A percentile compares a stretch with the other conserved stretches of the same genome.
phyloP scores from a whole-genome alignment of 2,888 invertebrate genomes.

The Bombyx huttoni region DNA sequence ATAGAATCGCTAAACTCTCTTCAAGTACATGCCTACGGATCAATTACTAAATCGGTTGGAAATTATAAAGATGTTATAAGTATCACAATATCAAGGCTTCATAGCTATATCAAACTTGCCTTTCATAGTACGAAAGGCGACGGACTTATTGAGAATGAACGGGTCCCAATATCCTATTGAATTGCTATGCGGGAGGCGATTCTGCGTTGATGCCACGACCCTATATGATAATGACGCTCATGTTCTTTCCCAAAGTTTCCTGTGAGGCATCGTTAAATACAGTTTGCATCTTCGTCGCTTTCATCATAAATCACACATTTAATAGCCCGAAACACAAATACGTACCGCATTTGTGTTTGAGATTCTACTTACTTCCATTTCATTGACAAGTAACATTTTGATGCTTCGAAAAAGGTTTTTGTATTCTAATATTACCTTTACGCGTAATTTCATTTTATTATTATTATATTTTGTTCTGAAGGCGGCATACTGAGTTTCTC shows the following conservation, averaged over 20 bases:
- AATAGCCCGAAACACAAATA: not conserved
- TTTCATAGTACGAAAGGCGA: constrained; percentile 9
- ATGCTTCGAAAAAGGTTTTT: too few relatives aligned
- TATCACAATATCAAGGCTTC: constrained; percentile 13
- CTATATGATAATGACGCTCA: not conserved
- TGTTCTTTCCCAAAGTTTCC: not conserved
- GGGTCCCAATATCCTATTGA: constrained; percentile 20
- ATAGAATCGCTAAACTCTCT: not conserved
- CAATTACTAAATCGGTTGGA: not conserved
- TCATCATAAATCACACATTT: not conserved
- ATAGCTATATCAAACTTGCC: constrained; percentile 14
- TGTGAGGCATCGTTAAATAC: not conserved
- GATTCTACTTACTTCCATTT: too few relatives aligned
- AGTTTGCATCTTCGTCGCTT: not conserved
- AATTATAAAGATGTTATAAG: not conserved
- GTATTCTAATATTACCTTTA: too few relatives aligned
- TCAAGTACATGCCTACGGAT: not conserved
- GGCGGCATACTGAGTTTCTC: not conserved
- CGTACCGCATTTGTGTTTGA: too few relatives aligned
- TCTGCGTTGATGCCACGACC: not conserved
- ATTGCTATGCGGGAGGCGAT: constrained; percentile 21
- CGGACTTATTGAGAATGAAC: constrained; percentile 14
- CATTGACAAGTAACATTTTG: too few relatives aligned
- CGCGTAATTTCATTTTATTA: too few relatives aligned
- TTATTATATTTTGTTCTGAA: too few relatives aligned